These are phyloP conservation scores for Hapalemur alaotrensis DNA, from an alignment of 2,797 vertebrate species.

Conservation along the genomic window DNA sequence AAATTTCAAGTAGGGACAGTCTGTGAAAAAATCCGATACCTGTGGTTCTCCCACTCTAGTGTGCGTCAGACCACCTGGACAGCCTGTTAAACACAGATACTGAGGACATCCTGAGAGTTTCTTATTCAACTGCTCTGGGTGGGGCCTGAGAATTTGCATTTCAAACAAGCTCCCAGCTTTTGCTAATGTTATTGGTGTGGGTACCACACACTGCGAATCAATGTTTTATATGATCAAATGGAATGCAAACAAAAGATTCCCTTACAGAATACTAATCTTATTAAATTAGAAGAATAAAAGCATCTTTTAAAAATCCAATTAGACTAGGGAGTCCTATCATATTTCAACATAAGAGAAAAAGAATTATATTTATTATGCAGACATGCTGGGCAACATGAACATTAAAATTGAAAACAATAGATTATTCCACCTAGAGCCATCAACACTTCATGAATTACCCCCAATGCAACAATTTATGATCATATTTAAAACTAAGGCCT, in stretches of 20 bases:
- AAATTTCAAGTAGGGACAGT: neutral
- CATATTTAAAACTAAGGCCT: neutral
- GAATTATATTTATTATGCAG: neutral
- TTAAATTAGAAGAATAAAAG: neutral
- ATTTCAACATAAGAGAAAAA: neutral
- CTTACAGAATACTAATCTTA: neutral
- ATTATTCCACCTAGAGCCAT: neutral
- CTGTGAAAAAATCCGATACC: fast-evolving
- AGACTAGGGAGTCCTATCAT: neutral
- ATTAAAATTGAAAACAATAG: neutral
- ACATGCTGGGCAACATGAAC: neutral
- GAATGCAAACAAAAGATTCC: neutral
- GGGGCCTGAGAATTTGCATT: neutral
- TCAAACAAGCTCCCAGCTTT: neutral
- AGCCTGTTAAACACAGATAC: neutral
- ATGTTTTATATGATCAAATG: neutral
- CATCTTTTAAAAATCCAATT: neutral
- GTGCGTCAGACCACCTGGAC: neutral
- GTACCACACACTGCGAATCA: neutral
- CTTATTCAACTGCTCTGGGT: neutral
- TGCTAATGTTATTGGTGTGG: too few species aligned
- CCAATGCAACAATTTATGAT: neutral
- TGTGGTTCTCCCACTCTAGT: fast-evolving
- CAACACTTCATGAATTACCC: neutral
- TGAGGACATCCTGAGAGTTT: neutral